Evolutionary conservation across 2,888 invertebrate genomes (phyloP), one percentile per base, ranked within the genome.

Genomic region (Stomorhina lunata): DNA sequence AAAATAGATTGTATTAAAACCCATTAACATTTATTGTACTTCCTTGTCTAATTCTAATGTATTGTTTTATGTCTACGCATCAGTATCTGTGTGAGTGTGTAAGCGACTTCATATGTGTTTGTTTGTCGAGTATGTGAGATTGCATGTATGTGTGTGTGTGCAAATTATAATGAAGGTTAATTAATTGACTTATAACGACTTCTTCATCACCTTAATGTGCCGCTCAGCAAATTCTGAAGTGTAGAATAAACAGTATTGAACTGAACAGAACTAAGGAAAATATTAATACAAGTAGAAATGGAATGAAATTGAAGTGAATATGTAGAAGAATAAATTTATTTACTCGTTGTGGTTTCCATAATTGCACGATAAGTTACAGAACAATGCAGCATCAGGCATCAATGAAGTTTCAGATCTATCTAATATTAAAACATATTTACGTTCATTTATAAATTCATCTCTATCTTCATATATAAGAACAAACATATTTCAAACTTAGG

Each of bases 171-270:
- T 40, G 72, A 82, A 82, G 82, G 82, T 82, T 82, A 82, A 79
- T 82, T 75, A 75, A 82, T 65, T 81, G 78, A 81, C 78, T 81
- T 72, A 55, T 57, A 81, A 78, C 63, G 81, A 81, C 69, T 73
- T 81, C 55, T 78, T 81, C 78, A 81, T 81, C 81, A 78, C 78
- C 81, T 61, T 45, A 68, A 55, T 71, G 45, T 78, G 40, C 59
- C 40, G 50, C 55, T 66, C 37, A 59, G 61, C 43, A 12, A 15
- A 65, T 45, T 20, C 10, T 22, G 57, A 48, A 66, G 32, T 12
- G 5, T 22, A 6, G n/a, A 48, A 59, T 45, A 59, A 43, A 68
- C 40, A 29, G 9, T 29, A 34, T 15, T 9, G 15, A 27, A 45
- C 27, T 20, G n/a, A 34, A 57, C n/a, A n/a, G n/a, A n/a, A n/a